Evolutionary conservation across 2,888 invertebrate genomes (phyloP).

Genomic region (Cosmia trapezina): DNA sequence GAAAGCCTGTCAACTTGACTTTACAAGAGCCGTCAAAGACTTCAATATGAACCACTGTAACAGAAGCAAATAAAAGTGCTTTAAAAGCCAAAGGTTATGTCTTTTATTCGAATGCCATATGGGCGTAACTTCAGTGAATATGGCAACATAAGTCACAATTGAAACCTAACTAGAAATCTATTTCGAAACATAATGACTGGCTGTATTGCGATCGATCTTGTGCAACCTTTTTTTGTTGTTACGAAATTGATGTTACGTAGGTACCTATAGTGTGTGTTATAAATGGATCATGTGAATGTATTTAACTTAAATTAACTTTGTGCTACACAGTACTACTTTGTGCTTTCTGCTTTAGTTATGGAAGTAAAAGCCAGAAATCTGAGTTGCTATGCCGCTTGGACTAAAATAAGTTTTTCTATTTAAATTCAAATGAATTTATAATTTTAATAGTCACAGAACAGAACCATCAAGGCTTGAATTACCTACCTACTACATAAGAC

Average conservation of each 20-base stretch:
- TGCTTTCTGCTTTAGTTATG: too few species aligned
- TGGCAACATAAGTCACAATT: slow-evolving; percentile 27
- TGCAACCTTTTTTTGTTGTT: slow-evolving; percentile 49
- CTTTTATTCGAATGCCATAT: slow-evolving; percentile 15
- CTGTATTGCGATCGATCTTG: slow-evolving; percentile 37
- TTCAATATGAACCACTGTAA: slow-evolving; percentile 2
- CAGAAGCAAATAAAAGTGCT: slow-evolving; percentile 20
- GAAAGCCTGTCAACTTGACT: not conserved
- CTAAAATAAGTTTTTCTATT: too few species aligned
- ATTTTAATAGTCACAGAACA: not conserved
- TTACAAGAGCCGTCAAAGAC: slow-evolving; percentile 4
- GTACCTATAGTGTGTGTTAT: too few species aligned
- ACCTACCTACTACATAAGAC: not conserved
- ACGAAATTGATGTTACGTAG: slow-evolving; percentile 31
- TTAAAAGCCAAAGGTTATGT: slow-evolving; percentile 3
- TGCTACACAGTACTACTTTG: too few species aligned
- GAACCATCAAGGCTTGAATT: not conserved
- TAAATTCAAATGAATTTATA: too few species aligned
- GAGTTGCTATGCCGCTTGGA: too few species aligned
- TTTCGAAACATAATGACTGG: slow-evolving; percentile 53
- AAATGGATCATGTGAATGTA: slow-evolving; percentile 8
- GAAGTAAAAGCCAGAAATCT: not conserved
- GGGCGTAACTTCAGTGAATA: slow-evolving; percentile 28
- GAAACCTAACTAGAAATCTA: slow-evolving; percentile 47
- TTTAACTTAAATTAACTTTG: too few species aligned